Evolutionary conservation across 2,113 vertebrate species (phyloP).

Genomic region (Peromyscus polionotus): DNA sequence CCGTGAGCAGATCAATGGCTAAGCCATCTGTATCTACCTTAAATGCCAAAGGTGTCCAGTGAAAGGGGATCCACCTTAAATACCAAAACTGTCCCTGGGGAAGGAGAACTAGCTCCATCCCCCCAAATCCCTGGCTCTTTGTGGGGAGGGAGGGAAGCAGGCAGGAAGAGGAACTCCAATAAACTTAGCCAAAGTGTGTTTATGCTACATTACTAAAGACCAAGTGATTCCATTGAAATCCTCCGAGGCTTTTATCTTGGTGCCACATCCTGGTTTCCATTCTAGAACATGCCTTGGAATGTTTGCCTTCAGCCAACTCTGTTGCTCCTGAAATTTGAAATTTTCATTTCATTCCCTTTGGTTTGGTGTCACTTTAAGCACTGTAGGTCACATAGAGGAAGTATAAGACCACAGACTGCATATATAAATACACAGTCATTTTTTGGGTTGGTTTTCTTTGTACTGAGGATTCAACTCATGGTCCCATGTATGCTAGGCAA

Average conservation of each 20-base stretch:
- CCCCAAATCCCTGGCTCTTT: background rate
- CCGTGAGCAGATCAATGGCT: slow-evolving; percentile 83
- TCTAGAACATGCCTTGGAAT: background rate
- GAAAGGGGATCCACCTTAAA: slow-evolving; percentile 53
- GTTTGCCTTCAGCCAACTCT: background rate
- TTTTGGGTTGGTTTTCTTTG: background rate
- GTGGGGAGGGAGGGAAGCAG: background rate
- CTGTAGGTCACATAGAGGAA: background rate
- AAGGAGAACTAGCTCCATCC: background rate
- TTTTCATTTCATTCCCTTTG: background rate
- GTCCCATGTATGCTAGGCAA: background rate
- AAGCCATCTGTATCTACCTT: slow-evolving; percentile 77
- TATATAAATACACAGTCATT: background rate
- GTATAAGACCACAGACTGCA: background rate
- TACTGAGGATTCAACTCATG: background rate
- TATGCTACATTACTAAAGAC: slow-evolving; percentile 31
- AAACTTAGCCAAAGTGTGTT: slow-evolving; percentile 46
- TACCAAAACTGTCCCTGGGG: background rate
- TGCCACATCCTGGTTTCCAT: slow-evolving; percentile 4
- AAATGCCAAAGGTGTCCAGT: slow-evolving; percentile 81
- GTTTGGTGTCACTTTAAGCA: background rate
- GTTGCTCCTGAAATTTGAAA: background rate
- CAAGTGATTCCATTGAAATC: background rate
- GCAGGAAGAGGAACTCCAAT: slow-evolving; percentile 8
- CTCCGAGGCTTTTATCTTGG: background rate